Percentiles rank a stretch among this genome's conserved stretches.
These are phyloP conservation scores for Brachyalestes nurse DNA, from an alignment of 2,797 vertebrate genomes.

Conservation along the genomic window DNA sequence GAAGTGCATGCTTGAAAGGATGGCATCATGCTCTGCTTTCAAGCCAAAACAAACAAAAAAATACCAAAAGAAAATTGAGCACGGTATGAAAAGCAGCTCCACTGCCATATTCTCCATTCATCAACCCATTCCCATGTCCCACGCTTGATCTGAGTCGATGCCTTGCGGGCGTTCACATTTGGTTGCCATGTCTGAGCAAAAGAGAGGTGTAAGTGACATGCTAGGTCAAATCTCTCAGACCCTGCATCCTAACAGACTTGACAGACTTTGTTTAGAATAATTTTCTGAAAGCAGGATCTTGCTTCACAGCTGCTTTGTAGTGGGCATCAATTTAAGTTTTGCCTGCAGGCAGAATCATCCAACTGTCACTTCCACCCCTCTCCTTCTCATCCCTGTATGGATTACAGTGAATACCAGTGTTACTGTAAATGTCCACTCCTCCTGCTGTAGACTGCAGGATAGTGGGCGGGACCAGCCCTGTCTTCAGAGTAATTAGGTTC, in stretches of 20 bases:
- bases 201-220: slow-evolving; percentile 49
- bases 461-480: slow-evolving; percentile 76
- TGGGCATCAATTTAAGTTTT: neutral
- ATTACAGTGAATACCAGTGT: slow-evolving; percentile 71
- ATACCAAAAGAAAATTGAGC: slow-evolving; percentile 32
- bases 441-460: slow-evolving; percentile 78
- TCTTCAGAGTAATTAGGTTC: slow-evolving; percentile 82
- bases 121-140: slow-evolving; percentile 44
- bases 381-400: slow-evolving; percentile 33
- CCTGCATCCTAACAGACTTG: slow-evolving; percentile 1
- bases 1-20: slow-evolving; percentile 49
- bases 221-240: slow-evolving; percentile 13
- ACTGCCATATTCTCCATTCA: slow-evolving; percentile 37
- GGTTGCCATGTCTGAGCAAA: slow-evolving; percentile 31
- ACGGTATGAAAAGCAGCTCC: slow-evolving; percentile 30
- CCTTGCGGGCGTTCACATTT: slow-evolving; percentile 40
- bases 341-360: slow-evolving; percentile 5
- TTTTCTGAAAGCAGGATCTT: neutral
- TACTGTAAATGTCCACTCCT: slow-evolving; percentile 75
- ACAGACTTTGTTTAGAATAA: neutral
- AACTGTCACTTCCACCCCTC: slow-evolving; percentile 50
- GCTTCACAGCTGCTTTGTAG: neutral
- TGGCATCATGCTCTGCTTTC: slow-evolving; percentile 67
- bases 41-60: slow-evolving; percentile 8
- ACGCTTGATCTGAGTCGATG: neutral